Conservation (phyloP, 2,888 invertebrate genomes). For the Agrotis segetum region DNA sequence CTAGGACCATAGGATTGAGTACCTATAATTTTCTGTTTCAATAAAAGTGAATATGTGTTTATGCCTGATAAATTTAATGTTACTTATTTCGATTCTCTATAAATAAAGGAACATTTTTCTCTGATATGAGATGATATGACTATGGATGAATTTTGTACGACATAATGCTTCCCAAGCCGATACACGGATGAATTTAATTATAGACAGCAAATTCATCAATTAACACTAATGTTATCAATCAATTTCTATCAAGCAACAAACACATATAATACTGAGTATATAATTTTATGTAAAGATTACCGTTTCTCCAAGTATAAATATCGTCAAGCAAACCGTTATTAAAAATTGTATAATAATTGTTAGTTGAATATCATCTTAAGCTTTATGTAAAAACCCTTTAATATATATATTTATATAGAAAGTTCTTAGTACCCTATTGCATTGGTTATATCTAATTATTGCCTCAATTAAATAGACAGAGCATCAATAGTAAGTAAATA, state of each 20-base stretch:
- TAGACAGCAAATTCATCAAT: constrained; percentile 60
- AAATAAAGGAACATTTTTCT: constrained; percentile 67
- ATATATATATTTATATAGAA: constrained; percentile 67
- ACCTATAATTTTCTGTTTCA: constrained; percentile 8
- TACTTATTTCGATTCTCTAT: constrained; percentile 54
- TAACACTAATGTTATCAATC: constrained; percentile 58
- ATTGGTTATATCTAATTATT: constrained; percentile 80
- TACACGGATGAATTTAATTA: constrained; percentile 46
- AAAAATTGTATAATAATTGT: constrained; percentile 73
- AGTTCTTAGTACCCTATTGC: constrained; percentile 76
- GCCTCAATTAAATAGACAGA: constrained; percentile 79
- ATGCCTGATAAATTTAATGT: constrained; percentile 40
- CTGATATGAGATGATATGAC: constrained; percentile 89
- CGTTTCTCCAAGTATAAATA: constrained; percentile 72
- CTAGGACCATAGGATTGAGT: constrained; percentile 27
- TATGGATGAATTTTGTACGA: constrained; percentile 87
- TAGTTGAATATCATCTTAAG: constrained; percentile 73
- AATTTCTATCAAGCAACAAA: constrained; percentile 65
- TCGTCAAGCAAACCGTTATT: constrained; percentile 74
- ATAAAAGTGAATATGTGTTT: constrained; percentile 54
- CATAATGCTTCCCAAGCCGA: constrained; percentile 70
- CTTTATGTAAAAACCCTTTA: constrained; percentile 79
- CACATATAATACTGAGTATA: constrained; percentile 75
- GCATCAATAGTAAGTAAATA: constrained; percentile 70
- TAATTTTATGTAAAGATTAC: constrained; percentile 63